Conservation (phyloP, 2,113 vertebrate species). For the Chiloscyllium plagiosum region DNA sequence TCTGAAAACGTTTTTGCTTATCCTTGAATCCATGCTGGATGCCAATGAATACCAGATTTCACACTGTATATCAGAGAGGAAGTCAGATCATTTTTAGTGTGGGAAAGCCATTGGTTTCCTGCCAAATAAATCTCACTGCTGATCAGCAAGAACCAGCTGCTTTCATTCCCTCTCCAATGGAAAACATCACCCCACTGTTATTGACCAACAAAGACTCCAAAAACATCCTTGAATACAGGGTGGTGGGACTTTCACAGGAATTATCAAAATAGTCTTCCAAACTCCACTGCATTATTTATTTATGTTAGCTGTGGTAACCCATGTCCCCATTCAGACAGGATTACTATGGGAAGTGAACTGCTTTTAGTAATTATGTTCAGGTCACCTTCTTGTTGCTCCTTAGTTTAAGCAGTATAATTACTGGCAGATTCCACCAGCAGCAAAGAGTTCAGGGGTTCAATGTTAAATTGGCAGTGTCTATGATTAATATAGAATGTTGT, state of each 20-base stretch:
- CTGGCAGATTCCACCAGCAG: constrained; percentile 7
- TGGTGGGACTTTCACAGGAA: constrained; percentile 48
- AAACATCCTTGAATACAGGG: constrained; percentile 59
- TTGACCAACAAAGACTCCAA: constrained; percentile 56
- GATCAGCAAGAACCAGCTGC: constrained; percentile 59
- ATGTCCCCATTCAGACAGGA: constrained; percentile 42
- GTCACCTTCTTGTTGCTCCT: constrained; percentile 24
- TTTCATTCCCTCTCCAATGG: constrained; percentile 47
- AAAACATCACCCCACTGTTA: constrained; percentile 55
- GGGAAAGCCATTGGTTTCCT: constrained; percentile 49
- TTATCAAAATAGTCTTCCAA: constrained; percentile 53
- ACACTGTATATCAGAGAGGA: constrained; percentile 41
- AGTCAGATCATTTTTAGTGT: constrained; percentile 46
- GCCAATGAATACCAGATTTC: constrained; percentile 40
- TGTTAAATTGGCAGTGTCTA: neutral
- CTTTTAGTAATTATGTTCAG: constrained; percentile 17
- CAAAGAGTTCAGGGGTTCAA: neutral
- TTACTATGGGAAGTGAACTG: constrained; percentile 33
- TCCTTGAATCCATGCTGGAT: neutral
- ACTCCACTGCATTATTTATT: constrained; percentile 50
- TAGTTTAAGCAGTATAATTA: constrained; percentile 14
- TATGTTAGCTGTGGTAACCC: constrained; percentile 54
- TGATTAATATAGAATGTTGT: neutral
- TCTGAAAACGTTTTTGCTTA: constrained; percentile 30
- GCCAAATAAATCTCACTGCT: constrained; percentile 58